A percentile compares a stretch with the other conserved stretches of the same genome.
phyloP scores from a whole-genome alignment of 2,797 vertebrate species.

The Gambusia yucatana region DNA sequence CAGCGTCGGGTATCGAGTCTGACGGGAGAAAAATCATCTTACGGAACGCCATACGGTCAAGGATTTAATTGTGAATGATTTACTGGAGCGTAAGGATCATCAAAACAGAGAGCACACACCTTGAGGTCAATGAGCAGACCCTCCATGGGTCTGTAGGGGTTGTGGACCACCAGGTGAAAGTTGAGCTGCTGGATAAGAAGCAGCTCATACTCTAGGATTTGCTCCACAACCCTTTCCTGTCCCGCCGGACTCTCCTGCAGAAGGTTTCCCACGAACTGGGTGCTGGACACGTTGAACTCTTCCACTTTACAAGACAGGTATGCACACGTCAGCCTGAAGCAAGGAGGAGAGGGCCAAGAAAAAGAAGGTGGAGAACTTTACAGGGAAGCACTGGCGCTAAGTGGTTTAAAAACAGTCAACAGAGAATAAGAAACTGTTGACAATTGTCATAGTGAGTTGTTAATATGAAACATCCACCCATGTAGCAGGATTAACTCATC shows the following conservation, averaged over 20 bases:
- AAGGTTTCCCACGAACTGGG: constrained; percentile 94
- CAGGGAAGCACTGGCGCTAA: background rate
- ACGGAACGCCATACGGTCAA: background rate
- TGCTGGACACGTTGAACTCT: constrained; percentile 97
- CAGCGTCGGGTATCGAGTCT: constrained; percentile 91
- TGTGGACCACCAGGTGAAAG: constrained; percentile 96
- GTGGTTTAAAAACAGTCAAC: background rate
- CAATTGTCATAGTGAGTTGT: background rate
- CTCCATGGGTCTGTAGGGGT: constrained; percentile 94
- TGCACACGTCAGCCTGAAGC: constrained; percentile 79
- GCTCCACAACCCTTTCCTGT: constrained; percentile 90
- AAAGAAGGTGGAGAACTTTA: background rate
- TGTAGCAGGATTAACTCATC: background rate
- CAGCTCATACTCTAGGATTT: constrained; percentile 94
- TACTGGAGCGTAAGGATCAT: background rate
- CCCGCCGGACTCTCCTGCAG: constrained; percentile 86
- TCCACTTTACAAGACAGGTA: constrained; percentile 98
- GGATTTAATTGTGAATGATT: background rate
- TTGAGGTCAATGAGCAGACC: constrained; percentile 96
- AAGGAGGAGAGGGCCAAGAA: background rate
- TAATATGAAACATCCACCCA: background rate
- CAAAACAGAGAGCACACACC: constrained; percentile 68
- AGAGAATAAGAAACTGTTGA: background rate
- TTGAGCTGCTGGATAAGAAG: constrained; percentile 96
- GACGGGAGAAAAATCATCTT: background rate